Conservation (phyloP, 2,888 invertebrate genomes). For the Pyrrhia umbra region DNA sequence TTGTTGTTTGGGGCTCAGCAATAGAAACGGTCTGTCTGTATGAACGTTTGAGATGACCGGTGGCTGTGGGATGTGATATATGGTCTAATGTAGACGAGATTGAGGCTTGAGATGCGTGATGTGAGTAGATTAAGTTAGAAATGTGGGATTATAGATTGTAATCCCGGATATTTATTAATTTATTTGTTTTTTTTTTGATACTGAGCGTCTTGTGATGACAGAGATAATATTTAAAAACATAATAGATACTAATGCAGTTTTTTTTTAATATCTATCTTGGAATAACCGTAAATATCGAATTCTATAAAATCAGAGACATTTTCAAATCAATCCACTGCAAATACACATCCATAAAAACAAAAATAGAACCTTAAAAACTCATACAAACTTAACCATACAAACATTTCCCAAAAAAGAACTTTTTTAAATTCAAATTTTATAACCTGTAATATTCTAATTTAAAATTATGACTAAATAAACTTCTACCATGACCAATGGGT, state of each 20-base stretch:
- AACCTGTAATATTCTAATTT: not conserved
- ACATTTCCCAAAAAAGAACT: not conserved
- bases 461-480: slow-evolving; percentile 27
- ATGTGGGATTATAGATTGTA: not conserved
- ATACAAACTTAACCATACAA: not conserved
- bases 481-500: slow-evolving; percentile 63
- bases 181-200: not conserved
- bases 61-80: slow-evolving; percentile 17
- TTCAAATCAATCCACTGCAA: too few relatives aligned
- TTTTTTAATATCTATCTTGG: too few relatives aligned
- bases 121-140: too few relatives aligned
- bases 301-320: too few relatives aligned
- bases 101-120: not conserved
- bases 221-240: too few relatives aligned
- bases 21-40: slow-evolving; percentile 18
- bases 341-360: too few relatives aligned
- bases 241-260: too few relatives aligned
- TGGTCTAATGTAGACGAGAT: not conserved
- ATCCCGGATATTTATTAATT: not conserved
- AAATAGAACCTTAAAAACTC: too few relatives aligned
- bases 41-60: slow-evolving; percentile 17
- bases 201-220: not conserved
- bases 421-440: not conserved
- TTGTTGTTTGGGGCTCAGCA: slow-evolving; percentile 55
- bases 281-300: too few relatives aligned